Percentiles rank a stretch among this genome's conserved stretches.
Evolutionary conservation across 2,888 invertebrate genomes (phyloP).

Genomic region (Eueremaeus valkanovi): DNA sequence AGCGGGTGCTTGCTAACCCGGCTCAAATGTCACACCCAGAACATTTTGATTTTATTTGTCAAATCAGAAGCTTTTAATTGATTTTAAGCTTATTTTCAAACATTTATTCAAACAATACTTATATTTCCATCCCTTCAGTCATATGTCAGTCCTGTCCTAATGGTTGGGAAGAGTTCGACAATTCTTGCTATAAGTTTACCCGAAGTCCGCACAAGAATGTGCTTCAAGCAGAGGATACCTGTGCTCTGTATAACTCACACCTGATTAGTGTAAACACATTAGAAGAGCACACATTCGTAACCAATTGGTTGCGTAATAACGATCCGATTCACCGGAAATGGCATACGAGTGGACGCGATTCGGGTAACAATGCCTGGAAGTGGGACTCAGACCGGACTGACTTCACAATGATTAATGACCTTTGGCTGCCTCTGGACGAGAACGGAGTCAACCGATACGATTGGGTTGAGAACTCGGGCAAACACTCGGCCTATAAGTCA

Average conservation of each 20-base stretch:
- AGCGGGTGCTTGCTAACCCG: too few relatives aligned
- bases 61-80: too few relatives aligned
- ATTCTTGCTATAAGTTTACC: slow-evolving; percentile 83
- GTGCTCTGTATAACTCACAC: slow-evolving; percentile 67
- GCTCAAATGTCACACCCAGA: too few relatives aligned
- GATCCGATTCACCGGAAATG: slow-evolving; percentile 80
- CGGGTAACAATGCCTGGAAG: slow-evolving; percentile 49
- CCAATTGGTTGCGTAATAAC: slow-evolving; percentile 71
- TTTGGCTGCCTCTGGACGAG: slow-evolving; percentile 60
- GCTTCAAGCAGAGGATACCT: slow-evolving; percentile 75
- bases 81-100: neutral
- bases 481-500: slow-evolving; percentile 73
- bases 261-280: slow-evolving; percentile 71
- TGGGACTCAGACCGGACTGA: slow-evolving; percentile 73
- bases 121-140: neutral
- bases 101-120: neutral
- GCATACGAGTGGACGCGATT: slow-evolving; percentile 68
- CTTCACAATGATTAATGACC: slow-evolving; percentile 71
- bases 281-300: slow-evolving; percentile 82
- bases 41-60: too few relatives aligned
- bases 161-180: slow-evolving; percentile 75
- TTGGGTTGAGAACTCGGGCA: neutral
- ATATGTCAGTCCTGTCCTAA: slow-evolving; percentile 63
- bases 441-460: slow-evolving; percentile 8
- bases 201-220: slow-evolving; percentile 75